phyloP scores from a whole-genome alignment of 2,888 invertebrate genomes.

The Pegoplata infirma region DNA sequence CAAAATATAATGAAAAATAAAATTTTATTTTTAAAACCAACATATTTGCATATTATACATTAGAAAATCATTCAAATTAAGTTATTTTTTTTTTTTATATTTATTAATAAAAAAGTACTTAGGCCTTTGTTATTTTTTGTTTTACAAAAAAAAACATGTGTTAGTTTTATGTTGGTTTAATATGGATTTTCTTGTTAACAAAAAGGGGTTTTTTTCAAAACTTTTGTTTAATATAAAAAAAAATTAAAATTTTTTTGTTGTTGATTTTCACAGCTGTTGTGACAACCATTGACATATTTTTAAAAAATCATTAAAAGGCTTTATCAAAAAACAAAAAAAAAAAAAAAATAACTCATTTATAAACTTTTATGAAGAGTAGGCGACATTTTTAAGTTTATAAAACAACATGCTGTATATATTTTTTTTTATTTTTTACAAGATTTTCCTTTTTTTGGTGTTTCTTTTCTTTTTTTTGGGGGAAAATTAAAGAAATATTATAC shows the following conservation, averaged over 20 bases:
- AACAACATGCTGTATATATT: constrained; percentile 13
- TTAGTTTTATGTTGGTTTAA: neutral
- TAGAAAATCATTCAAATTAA: neutral
- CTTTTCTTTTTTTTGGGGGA: neutral
- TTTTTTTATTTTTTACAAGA: neutral
- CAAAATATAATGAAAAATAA: neutral
- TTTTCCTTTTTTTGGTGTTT: too few relatives aligned
- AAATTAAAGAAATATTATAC: neutral
- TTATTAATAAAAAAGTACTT: neutral
- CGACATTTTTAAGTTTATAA: constrained; percentile 3
- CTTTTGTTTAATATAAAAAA: neutral
- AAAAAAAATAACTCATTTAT: too few relatives aligned
- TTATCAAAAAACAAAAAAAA: neutral
- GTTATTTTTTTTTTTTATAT: too few relatives aligned
- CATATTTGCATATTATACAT: neutral
- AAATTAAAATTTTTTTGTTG: neutral
- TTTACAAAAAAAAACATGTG: neutral
- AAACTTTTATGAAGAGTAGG: neutral
- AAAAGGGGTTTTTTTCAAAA: neutral
- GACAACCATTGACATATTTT: constrained; percentile 24
- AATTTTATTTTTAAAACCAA: neutral
- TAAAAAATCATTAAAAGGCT: neutral
- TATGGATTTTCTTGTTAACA: neutral
- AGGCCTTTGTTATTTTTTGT: neutral
- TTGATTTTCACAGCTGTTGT: constrained; percentile 16